Evolutionary conservation across 2,113 vertebrate species (phyloP).

Genomic region (Polypterus bichir): DNA sequence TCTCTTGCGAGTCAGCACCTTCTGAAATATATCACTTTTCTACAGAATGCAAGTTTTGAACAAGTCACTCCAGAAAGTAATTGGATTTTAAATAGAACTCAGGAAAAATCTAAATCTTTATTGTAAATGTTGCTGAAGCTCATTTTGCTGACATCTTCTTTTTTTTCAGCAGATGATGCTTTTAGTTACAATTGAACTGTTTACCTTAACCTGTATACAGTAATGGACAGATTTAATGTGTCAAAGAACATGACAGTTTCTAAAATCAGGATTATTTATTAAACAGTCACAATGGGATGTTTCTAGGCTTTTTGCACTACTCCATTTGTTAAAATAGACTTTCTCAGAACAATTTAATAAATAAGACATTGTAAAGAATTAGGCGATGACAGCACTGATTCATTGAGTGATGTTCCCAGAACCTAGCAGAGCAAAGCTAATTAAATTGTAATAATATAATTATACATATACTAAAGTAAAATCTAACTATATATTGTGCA

Average conservation of each 20-base stretch:
- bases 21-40: conserved; percentile 31
- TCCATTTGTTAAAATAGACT: too few relatives aligned
- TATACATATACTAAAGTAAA: too few relatives aligned
- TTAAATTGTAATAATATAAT: too few relatives aligned
- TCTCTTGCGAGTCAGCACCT: conserved; percentile 25
- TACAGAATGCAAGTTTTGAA: conserved; percentile 12
- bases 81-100: conserved; percentile 31
- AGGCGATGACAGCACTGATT: too few relatives aligned
- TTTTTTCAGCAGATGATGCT: conserved; percentile 4
- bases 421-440: too few relatives aligned
- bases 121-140: conserved; percentile 20
- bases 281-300: too few relatives aligned
- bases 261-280: too few relatives aligned
- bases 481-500: too few relatives aligned
- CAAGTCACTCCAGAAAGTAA: conserved; percentile 11
- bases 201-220: conserved; percentile 2
- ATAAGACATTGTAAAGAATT: too few relatives aligned
- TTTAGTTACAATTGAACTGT: conserved; percentile 3
- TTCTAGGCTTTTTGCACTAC: too few relatives aligned
- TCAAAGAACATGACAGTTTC: neutral
- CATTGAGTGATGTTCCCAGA: too few relatives aligned
- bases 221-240: neutral
- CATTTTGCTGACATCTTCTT: conserved; percentile 17
- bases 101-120: conserved; percentile 27
- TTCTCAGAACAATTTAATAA: too few relatives aligned